These are phyloP conservation scores for Epiblema foenella DNA, from an alignment of 2,888 invertebrate genomes.

Conservation along the genomic window DNA sequence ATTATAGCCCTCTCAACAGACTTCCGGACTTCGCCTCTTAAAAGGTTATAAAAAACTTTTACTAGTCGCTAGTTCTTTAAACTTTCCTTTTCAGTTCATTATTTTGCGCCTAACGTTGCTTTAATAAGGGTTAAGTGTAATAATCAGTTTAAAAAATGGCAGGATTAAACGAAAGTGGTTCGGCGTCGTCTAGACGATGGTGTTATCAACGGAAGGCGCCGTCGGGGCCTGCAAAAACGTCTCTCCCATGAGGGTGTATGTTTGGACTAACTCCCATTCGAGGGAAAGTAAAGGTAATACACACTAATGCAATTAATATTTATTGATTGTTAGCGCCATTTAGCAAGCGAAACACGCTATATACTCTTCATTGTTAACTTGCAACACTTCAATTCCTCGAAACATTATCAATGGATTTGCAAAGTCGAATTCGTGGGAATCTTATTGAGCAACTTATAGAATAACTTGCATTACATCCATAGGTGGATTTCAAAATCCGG, in stretches of 20 bases:
- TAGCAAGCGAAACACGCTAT: background rate
- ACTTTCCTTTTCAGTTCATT: conserved; percentile 40
- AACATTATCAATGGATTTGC: conserved; percentile 21
- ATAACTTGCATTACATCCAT: no score
- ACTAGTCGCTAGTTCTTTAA: conserved; percentile 45
- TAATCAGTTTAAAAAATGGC: conserved; percentile 36
- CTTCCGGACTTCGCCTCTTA: conserved; percentile 58
- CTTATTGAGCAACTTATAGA: conserved; percentile 27
- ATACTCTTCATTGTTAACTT: background rate
- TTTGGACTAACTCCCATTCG: conserved; percentile 21
- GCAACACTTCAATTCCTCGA: conserved; percentile 26
- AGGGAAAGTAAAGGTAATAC: conserved; percentile 3
- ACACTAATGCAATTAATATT: background rate
- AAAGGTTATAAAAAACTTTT: conserved; percentile 53
- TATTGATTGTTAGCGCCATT: conserved; percentile 9
- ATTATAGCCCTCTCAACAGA: conserved; percentile 61
- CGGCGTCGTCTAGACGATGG: conserved; percentile 47
- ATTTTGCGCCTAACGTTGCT: conserved; percentile 6
- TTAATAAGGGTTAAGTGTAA: background rate
- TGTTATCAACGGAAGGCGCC: conserved; percentile 47
- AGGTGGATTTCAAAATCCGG: no score
- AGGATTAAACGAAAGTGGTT: conserved; percentile 26
- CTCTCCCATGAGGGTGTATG: conserved; percentile 38
- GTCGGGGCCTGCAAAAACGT: conserved; percentile 44
- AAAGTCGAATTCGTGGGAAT: conserved; percentile 22